Evolutionary conservation across 2,888 invertebrate species (phyloP).

Genomic region (Deilephila porcellus): DNA sequence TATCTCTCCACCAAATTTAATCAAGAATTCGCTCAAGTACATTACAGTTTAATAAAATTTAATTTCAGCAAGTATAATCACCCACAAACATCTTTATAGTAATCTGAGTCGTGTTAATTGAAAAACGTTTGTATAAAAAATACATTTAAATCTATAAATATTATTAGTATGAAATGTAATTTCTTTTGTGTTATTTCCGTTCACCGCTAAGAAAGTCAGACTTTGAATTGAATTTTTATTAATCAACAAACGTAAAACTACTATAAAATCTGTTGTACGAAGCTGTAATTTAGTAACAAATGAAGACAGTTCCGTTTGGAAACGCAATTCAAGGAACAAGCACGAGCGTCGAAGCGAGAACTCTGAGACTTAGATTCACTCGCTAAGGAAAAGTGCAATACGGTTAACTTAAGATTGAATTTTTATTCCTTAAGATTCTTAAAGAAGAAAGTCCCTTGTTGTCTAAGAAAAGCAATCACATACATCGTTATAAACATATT

Average conservation of each 20-base stretch:
- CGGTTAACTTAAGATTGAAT: conserved; percentile 16
- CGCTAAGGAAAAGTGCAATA: conserved; percentile 40
- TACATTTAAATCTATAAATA: no score
- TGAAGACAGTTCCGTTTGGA: conserved; percentile 42
- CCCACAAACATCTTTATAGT: conserved; percentile 18
- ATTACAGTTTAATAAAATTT: neutral
- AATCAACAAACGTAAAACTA: neutral
- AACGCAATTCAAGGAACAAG: conserved; percentile 42
- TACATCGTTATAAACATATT: neutral
- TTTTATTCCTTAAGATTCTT: conserved; percentile 2
- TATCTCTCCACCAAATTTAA: conserved; percentile 4
- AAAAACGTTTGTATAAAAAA: neutral
- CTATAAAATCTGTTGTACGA: neutral
- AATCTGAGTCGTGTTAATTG: neutral
- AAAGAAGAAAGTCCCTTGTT: neutral
- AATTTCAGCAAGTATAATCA: conserved; percentile 4
- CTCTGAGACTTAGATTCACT: conserved; percentile 34
- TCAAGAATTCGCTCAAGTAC: neutral
- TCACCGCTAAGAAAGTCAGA: neutral
- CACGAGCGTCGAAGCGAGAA: conserved; percentile 37
- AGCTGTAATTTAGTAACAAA: conserved; percentile 38
- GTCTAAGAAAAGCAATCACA: neutral
- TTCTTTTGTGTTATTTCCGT: neutral
- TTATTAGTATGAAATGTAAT: no score
- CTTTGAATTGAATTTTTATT: neutral